Evolutionary conservation across 2,888 invertebrate genomes (phyloP), one percentile per base, ranked within the genome.

Genomic region (Villa cingulata): DNA sequence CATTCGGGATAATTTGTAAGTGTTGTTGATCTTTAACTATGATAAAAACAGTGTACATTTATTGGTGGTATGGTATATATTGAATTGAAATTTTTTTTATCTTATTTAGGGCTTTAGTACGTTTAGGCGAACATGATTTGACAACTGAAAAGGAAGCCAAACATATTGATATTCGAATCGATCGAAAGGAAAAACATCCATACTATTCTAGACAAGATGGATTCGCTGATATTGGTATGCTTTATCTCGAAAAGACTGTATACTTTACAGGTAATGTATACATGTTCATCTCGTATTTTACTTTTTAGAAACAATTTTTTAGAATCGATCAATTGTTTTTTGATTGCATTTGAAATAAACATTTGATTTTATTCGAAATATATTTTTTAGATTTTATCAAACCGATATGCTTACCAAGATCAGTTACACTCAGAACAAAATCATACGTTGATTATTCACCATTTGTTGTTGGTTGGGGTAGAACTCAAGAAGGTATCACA

Each of bases 171-270:
- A 59, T 77, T 18, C 15, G 18, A 4, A 29, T 47, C 9, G 29
- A 37, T 38, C 27, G 43, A 42, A 10, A 29, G 19, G 20, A 43
- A 34, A n/a, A 32, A 4, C 61, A 69, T 58, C 56, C 64, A 0
- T 32, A 57, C 1, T 68, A 69, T 34, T 60, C 58, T 43, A 40
- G 48, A 2, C 48, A 50, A 1, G 64, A 74, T 19, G 81, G 75
- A 56, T 77, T 76, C 41, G 83, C 83, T 57, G 92, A 94, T 62
- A 82, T 94, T 49, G 90, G 84, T 0, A 62, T 94, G 2, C 63
- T 92, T 0, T 74, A 75, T 49, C 65, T 89, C 43, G 68, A 72
- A 4, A 59, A 65, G 1, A 73, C 77, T 2, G 76, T 80, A 0
- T 55, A 66, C 2, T 79, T 78, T 49, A 71, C 77, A 7, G 51